Percentiles rank a stretch among this genome's conserved stretches.
phyloP scores from a whole-genome alignment of 2,797 vertebrate genomes.

The Fringilla coelebs region DNA sequence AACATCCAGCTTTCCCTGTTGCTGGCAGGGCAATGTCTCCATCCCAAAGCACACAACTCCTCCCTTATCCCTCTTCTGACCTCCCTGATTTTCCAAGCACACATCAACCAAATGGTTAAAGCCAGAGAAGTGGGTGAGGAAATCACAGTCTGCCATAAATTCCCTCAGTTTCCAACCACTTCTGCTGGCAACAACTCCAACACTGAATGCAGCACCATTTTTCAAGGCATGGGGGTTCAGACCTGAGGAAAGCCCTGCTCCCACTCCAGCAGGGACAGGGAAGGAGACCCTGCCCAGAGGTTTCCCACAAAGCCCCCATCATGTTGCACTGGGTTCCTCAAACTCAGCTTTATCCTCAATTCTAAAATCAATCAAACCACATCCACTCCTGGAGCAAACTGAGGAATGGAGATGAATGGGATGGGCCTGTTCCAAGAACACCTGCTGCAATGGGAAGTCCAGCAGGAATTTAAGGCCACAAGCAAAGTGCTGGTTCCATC shows the following conservation, averaged over 20 bases:
- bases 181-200: not conserved
- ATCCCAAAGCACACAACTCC: not conserved
- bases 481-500: not conserved
- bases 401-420: not conserved
- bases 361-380: not conserved
- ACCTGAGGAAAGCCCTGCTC: not conserved
- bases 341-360: not conserved
- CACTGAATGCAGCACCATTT: rapidly evolving
- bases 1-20: not conserved
- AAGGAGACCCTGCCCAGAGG: not conserved
- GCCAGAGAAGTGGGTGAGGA: not conserved
- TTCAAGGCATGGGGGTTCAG: not conserved
- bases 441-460: not conserved
- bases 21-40: not conserved
- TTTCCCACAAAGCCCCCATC: not conserved
- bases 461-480: not conserved
- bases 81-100: not conserved
- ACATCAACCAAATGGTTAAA: not conserved
- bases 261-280: rapidly evolving
- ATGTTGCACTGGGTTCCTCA: not conserved
- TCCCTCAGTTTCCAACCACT: not conserved
- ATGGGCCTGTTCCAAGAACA: not conserved
- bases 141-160: not conserved
- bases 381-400: not conserved
- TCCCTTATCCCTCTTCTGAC: not conserved